A percentile compares a stretch with the other conserved stretches of the same genome.
These are phyloP conservation scores for Brachyptera risi DNA, from an alignment of 2,888 invertebrate genomes.

Conservation along the genomic window DNA sequence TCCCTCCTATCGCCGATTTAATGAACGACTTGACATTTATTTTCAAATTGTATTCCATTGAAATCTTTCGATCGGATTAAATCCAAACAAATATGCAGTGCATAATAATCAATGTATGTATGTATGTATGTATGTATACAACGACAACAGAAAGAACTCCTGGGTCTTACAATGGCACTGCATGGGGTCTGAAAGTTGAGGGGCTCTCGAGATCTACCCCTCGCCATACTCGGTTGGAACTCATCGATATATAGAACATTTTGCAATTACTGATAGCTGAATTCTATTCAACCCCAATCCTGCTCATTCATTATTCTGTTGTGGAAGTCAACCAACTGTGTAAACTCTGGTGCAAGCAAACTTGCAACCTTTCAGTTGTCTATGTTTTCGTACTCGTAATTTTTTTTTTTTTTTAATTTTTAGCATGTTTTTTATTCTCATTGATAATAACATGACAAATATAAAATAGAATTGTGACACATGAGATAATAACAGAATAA, in stretches of 20 bases:
- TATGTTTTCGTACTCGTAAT: too few species aligned
- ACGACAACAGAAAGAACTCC: background rate
- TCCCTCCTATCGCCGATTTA: background rate
- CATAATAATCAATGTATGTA: background rate
- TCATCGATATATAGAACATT: too few species aligned
- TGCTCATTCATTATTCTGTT: background rate
- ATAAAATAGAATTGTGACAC: too few species aligned
- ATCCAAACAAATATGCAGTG: background rate
- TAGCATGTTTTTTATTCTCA: too few species aligned
- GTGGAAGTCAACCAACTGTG: background rate
- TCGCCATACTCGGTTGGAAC: too few species aligned
- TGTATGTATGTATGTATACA: background rate
- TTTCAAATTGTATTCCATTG: background rate
- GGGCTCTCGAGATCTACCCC: background rate
- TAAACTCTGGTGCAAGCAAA: background rate
- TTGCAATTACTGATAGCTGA: background rate
- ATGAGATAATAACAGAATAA: too few species aligned
- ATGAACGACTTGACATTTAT: too few species aligned
- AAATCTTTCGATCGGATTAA: background rate
- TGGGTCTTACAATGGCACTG: background rate
- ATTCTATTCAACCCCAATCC: background rate
- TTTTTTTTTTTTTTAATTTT: too few species aligned
- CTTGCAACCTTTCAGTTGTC: background rate
- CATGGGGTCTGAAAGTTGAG: background rate
- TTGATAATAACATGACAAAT: too few species aligned